These are phyloP conservation scores for Pandemis heparana DNA, from an alignment of 2,888 invertebrate genomes.

Conservation along the genomic window DNA sequence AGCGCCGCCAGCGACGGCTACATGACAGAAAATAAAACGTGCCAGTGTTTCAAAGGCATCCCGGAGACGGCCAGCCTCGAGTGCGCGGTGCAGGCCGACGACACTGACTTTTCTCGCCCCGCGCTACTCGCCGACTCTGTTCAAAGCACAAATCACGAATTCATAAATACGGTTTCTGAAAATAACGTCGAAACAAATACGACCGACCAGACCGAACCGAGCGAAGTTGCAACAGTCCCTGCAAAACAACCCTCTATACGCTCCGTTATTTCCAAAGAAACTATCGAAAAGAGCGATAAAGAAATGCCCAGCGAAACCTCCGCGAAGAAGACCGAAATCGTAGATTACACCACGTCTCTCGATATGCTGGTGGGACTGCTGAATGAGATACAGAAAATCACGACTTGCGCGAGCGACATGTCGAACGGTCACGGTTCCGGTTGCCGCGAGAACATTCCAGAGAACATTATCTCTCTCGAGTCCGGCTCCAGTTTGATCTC, in stretches of 20 bases:
- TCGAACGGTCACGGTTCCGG: constrained; percentile 42
- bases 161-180: background rate
- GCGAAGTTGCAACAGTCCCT: background rate
- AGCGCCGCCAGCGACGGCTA: constrained; percentile 42
- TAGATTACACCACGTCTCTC: constrained; percentile 69
- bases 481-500: constrained; percentile 10
- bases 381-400: constrained; percentile 78
- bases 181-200: background rate
- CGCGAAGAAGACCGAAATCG: constrained; percentile 45
- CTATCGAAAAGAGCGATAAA: constrained; percentile 11
- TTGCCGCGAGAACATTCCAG: constrained; percentile 35
- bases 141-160: background rate
- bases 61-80: constrained; percentile 1
- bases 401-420: constrained; percentile 63
- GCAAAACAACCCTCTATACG: background rate
- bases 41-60: constrained; percentile 50
- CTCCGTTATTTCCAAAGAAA: background rate
- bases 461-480: constrained; percentile 54
- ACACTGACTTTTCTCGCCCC: background rate
- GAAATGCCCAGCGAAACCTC: constrained; percentile 21
- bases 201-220: background rate
- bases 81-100: constrained; percentile 11
- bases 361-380: constrained; percentile 74
- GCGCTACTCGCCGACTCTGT: background rate
- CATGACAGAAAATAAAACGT: constrained; percentile 45